Evolutionary conservation across 2,113 vertebrate genomes (phyloP).

Genomic region (Grus americana): DNA sequence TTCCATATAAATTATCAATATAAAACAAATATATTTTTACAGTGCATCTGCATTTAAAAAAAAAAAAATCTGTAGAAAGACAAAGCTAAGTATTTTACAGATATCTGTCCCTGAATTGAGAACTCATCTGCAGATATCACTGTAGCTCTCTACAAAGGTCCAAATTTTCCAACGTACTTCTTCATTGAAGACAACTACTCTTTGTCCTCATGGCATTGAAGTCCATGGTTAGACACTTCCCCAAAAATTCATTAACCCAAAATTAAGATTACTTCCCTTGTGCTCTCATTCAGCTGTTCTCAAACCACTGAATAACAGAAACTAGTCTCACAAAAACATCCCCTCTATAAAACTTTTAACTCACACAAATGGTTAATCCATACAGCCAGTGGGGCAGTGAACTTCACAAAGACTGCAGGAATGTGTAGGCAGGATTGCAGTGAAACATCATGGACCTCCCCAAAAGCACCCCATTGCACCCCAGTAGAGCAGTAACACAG

Average conservation of each 20-base stretch:
- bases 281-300: neutral
- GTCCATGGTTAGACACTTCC: neutral
- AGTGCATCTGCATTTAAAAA: neutral
- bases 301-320: neutral
- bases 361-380: neutral
- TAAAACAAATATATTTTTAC: neutral
- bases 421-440: neutral
- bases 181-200: neutral
- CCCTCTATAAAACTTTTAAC: neutral
- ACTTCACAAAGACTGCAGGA: neutral
- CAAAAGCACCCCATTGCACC: rapidly evolving
- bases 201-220: neutral
- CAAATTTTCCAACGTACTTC: neutral
- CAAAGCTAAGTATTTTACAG: neutral
- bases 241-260: neutral
- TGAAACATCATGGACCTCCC: neutral
- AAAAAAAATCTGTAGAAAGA: neutral
- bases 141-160: neutral
- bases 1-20: neutral
- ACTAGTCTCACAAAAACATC: neutral
- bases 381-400: neutral
- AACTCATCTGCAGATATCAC: neutral
- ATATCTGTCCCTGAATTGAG: neutral
- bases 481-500: neutral
- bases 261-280: neutral